A percentile compares a stretch with the other conserved stretches of the same genome.
Conservation (phyloP, 2,888 invertebrate genomes). For the Seladonia tumulorum region DNA sequence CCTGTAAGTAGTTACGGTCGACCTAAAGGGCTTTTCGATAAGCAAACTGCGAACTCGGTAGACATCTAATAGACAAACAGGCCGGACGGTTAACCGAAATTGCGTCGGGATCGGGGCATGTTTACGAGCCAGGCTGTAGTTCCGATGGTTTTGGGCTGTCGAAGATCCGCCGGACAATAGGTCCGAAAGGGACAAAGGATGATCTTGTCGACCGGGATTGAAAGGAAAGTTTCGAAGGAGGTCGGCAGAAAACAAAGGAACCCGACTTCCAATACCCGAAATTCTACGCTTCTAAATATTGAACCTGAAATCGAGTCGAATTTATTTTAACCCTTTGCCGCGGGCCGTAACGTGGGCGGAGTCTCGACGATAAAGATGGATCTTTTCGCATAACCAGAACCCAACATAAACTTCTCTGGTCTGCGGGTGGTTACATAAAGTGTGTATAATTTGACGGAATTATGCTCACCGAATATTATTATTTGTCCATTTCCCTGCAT, state of each 20-base stretch:
- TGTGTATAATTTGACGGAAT: too few relatives aligned
- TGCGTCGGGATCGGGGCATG: constrained; percentile 21
- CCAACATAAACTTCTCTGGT: neutral
- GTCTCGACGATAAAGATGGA: neutral
- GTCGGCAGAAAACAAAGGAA: neutral
- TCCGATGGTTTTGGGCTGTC: neutral
- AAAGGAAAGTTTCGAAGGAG: constrained; percentile 7
- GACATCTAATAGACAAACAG: constrained; percentile 35
- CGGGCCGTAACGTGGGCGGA: neutral
- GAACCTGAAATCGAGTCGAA: neutral
- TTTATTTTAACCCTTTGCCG: neutral
- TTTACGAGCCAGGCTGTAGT: constrained; percentile 26
- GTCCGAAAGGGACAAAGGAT: constrained; percentile 1
- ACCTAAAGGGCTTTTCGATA: constrained; percentile 26
- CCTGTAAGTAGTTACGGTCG: constrained; percentile 28
- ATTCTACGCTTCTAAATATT: neutral
- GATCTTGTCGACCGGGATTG: neutral
- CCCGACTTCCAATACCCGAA: neutral
- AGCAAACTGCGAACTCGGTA: constrained; percentile 24
- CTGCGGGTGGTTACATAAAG: neutral
- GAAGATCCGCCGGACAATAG: constrained; percentile 21
- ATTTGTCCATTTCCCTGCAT: too few relatives aligned
- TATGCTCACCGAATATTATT: too few relatives aligned
- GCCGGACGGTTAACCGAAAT: constrained; percentile 33
- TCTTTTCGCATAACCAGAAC: neutral